phyloP scores from a whole-genome alignment of 1,140 invertebrate genomes.

The Tenebrio molitor region DNA sequence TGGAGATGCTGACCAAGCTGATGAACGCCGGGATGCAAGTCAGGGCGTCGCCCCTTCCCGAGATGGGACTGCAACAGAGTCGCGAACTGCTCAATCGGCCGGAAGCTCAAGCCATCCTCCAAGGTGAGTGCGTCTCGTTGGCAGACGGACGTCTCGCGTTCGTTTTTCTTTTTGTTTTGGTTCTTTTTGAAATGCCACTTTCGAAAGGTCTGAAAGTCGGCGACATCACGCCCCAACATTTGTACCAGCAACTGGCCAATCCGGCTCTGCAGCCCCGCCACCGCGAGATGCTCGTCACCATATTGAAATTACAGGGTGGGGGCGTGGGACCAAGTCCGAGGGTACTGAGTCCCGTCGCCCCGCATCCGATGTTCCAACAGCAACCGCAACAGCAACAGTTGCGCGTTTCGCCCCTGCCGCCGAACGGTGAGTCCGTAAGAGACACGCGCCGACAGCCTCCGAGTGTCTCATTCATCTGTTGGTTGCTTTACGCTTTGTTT shows the following conservation, averaged over 20 bases:
- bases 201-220: constrained; percentile 75
- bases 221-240: constrained; percentile 79
- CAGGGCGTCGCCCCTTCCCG: constrained; percentile 68
- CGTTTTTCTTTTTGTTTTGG: background rate
- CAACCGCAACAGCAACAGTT: constrained; percentile 67
- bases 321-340: constrained; percentile 68
- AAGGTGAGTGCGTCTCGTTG: constrained; percentile 67
- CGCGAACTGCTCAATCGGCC: constrained; percentile 78
- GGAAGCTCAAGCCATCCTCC: constrained; percentile 81
- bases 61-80: constrained; percentile 69
- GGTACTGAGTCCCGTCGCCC: constrained; percentile 69
- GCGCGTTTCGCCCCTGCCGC: constrained; percentile 70
- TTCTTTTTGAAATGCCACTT: background rate
- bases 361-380: constrained; percentile 61
- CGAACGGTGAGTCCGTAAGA: constrained; percentile 68
- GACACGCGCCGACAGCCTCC: too few species aligned
- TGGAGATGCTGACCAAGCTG: constrained; percentile 68
- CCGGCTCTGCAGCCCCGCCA: constrained; percentile 79
- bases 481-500: too few species aligned
- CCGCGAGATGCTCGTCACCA: constrained; percentile 79
- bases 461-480: too few species aligned
- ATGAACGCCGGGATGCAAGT: constrained; percentile 64
- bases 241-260: constrained; percentile 81
- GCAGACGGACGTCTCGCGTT: background rate
- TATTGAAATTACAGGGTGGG: constrained; percentile 71